A percentile compares a stretch with the other conserved stretches of the same genome.
Evolutionary conservation across 2,888 invertebrate species (phyloP).

Genomic region (Alloplasta piceator): DNA sequence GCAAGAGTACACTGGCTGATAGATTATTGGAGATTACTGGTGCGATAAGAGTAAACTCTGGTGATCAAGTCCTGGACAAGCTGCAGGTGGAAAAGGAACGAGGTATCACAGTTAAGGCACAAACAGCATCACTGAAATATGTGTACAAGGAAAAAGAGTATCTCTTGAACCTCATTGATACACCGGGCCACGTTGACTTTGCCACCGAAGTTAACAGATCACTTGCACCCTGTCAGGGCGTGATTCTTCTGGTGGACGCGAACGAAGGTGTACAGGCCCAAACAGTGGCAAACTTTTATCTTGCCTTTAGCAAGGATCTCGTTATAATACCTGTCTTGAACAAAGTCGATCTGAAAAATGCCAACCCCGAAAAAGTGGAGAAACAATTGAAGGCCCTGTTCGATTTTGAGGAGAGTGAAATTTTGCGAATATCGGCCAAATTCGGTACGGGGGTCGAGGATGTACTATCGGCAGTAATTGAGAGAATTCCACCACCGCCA

Average conservation of each 20-base stretch:
- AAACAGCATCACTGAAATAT: conserved; percentile 95
- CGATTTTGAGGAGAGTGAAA: conserved; percentile 89
- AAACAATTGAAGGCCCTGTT: conserved; percentile 92
- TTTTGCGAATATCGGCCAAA: conserved; percentile 96
- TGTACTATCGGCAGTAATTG: conserved; percentile 91
- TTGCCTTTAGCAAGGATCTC: conserved; percentile 93
- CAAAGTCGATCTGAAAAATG: conserved; percentile 97
- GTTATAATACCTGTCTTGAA: conserved; percentile 96
- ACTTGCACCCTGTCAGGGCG: conserved; percentile 96
- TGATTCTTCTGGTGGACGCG: conserved; percentile 96
- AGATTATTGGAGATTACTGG: conserved; percentile 97
- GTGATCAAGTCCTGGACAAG: conserved; percentile 90
- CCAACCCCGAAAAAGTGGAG: conserved; percentile 92
- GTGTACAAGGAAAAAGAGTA: conserved; percentile 88
- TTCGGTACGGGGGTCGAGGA: conserved; percentile 92
- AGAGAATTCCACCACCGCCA: conserved; percentile 90
- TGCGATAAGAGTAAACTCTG: conserved; percentile 87
- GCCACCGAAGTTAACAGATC: conserved; percentile 97
- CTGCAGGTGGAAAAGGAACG: conserved; percentile 96
- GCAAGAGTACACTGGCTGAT: conserved; percentile 98
- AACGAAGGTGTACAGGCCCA: conserved; percentile 98
- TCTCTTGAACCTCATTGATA: conserved; percentile 97
- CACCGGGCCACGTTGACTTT: conserved; percentile 99
- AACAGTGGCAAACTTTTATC: conserved; percentile 97
- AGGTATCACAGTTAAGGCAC: conserved; percentile 99